These are phyloP conservation scores for Chloebia gouldiae DNA, from an alignment of 2,113 vertebrate genomes.

Conservation along the genomic window DNA sequence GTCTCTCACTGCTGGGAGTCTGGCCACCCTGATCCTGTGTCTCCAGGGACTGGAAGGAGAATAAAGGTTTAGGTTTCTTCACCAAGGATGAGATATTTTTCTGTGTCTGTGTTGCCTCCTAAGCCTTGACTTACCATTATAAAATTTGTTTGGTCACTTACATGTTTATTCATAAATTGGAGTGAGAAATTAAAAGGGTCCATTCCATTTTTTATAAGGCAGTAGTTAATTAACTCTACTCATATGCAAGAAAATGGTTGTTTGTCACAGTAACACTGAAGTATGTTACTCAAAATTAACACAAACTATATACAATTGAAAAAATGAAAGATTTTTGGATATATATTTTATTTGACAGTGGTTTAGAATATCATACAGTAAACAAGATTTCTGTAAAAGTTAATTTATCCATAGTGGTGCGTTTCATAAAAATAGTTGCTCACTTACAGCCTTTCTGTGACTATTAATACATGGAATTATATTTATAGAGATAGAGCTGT, in stretches of 20 bases:
- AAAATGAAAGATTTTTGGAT: slow-evolving; percentile 83
- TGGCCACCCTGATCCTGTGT: background rate
- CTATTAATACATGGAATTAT: slow-evolving; percentile 97
- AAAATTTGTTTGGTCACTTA: background rate
- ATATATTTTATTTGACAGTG: slow-evolving; percentile 98
- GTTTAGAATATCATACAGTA: slow-evolving; percentile 99
- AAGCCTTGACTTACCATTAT: background rate
- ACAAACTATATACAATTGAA: slow-evolving; percentile 63
- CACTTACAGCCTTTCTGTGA: slow-evolving; percentile 97
- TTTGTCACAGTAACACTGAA: background rate
- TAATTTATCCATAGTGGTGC: slow-evolving; percentile 99
- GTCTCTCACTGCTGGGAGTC: background rate
- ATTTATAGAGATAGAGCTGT: slow-evolving; percentile 98
- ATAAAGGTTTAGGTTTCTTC: background rate
- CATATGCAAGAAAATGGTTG: background rate
- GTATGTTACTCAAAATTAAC: slow-evolving; percentile 28
- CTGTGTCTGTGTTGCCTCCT: background rate
- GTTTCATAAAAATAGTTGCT: slow-evolving; percentile 99
- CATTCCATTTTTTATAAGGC: background rate
- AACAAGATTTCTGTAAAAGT: slow-evolving; percentile 99
- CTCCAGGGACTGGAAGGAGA: background rate
- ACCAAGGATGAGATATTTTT: background rate
- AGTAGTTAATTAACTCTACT: background rate
- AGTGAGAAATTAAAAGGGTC: background rate
- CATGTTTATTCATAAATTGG: background rate